phyloP scores from a whole-genome alignment of 2,888 invertebrate species.

The Malthinus seriepunctatus region DNA sequence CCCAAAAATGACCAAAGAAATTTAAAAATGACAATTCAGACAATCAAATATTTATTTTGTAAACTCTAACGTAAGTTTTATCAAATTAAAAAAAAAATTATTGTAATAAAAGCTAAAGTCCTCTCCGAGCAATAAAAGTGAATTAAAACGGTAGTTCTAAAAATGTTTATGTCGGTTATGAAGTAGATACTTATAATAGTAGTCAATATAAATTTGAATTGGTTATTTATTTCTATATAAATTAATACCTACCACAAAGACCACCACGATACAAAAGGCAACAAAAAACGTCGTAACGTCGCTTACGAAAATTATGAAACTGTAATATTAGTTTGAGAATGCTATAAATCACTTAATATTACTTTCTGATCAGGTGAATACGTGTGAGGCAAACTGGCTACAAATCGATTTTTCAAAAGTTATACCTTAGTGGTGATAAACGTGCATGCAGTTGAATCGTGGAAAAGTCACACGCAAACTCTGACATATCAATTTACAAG shows the following conservation, averaged over 20 bases:
- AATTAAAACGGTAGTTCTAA: too few relatives aligned
- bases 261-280: neutral
- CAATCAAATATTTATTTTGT: too few relatives aligned
- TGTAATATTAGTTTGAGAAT: conserved; percentile 21
- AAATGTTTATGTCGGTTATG: too few relatives aligned
- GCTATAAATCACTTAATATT: conserved; percentile 30
- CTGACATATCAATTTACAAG: conserved; percentile 40
- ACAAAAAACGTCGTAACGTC: neutral
- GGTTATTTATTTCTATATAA: too few relatives aligned
- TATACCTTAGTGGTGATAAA: conserved; percentile 32
- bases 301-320: conserved; percentile 7
- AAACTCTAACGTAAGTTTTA: too few relatives aligned
- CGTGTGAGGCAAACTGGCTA: conserved; percentile 17
- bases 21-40: too few relatives aligned
- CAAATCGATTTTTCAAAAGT: conserved; percentile 33
- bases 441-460: conserved; percentile 32
- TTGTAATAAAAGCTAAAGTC: too few relatives aligned
- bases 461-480: conserved; percentile 33
- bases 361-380: conserved; percentile 32
- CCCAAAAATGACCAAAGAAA: too few relatives aligned
- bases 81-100: too few relatives aligned
- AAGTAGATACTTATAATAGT: too few relatives aligned
- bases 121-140: too few relatives aligned
- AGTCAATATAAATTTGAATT: too few relatives aligned
- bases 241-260: neutral